A percentile compares a stretch with the other conserved stretches of the same genome.
Conservation (phyloP, 37 sponge, comb jelly and placozoan species). For the Oscarella lobularis region DNA sequence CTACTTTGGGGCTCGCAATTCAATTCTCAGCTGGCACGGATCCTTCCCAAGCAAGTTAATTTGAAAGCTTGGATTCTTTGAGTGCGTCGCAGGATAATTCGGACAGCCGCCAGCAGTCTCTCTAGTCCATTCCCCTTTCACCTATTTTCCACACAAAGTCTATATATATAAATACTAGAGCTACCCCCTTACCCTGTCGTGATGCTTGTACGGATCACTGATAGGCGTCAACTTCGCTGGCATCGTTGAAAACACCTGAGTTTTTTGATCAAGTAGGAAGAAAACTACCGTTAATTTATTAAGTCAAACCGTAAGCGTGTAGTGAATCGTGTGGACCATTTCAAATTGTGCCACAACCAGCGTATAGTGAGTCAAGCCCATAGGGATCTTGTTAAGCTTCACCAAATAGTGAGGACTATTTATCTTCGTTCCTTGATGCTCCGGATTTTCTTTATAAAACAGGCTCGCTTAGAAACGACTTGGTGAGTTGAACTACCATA, state of each 20-base stretch:
- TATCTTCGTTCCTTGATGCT: constrained; percentile 70
- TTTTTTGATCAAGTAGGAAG: too few relatives aligned
- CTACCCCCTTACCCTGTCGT: constrained; percentile 3
- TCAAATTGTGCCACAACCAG: constrained; percentile 90
- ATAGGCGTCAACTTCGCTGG: constrained; percentile 12
- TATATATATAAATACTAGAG: not conserved
- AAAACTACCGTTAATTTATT: not conserved
- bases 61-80: constrained; percentile 28
- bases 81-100: constrained; percentile 25
- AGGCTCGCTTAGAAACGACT: not conserved
- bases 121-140: constrained; percentile 41
- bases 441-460: not conserved
- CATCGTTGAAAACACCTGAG: constrained; percentile 10
- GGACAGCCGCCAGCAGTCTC: constrained; percentile 44
- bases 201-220: constrained; percentile 16
- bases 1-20: constrained; percentile 8
- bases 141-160: not conserved
- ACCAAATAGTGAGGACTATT: constrained; percentile 94
- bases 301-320: constrained; percentile 57
- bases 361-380: constrained; percentile 60
- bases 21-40: not conserved
- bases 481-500: not conserved
- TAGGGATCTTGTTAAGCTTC: constrained; percentile 50
- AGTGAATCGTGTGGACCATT: constrained; percentile 64
- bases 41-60: constrained; percentile 14